phyloP scores from a whole-genome alignment of 2,888 invertebrate genomes.

The Rhopalosiphum nymphaeae region DNA sequence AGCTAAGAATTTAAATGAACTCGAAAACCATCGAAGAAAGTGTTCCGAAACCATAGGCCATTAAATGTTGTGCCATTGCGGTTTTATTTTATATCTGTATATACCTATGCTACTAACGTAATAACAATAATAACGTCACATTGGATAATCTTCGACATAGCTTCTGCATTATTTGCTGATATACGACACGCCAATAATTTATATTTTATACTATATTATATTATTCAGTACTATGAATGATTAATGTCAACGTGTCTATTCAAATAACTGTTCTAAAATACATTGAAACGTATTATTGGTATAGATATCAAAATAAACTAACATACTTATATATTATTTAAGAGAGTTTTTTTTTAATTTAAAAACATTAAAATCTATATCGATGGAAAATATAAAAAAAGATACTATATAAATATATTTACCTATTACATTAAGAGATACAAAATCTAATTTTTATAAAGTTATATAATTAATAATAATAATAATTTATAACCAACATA shows the following conservation, averaged over 20 bases:
- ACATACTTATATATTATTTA: background rate
- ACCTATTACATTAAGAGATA: background rate
- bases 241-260: background rate
- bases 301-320: background rate
- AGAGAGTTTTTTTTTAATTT: background rate
- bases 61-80: conserved; percentile 18
- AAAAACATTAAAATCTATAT: background rate
- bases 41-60: conserved; percentile 27
- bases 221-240: background rate
- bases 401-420: background rate
- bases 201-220: background rate
- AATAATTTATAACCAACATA: background rate
- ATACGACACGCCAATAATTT: background rate
- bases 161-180: background rate
- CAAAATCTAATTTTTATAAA: background rate
- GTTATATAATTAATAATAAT: background rate
- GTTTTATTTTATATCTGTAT: conserved; percentile 28
- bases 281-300: background rate
- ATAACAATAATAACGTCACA: background rate
- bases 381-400: too few species aligned
- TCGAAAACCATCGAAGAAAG: conserved; percentile 48
- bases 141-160: background rate
- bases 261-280: background rate
- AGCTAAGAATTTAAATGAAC: conserved; percentile 26
- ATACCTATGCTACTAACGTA: background rate